phyloP scores from a whole-genome alignment of 2,113 vertebrate species.

The Saccopteryx leptura region DNA sequence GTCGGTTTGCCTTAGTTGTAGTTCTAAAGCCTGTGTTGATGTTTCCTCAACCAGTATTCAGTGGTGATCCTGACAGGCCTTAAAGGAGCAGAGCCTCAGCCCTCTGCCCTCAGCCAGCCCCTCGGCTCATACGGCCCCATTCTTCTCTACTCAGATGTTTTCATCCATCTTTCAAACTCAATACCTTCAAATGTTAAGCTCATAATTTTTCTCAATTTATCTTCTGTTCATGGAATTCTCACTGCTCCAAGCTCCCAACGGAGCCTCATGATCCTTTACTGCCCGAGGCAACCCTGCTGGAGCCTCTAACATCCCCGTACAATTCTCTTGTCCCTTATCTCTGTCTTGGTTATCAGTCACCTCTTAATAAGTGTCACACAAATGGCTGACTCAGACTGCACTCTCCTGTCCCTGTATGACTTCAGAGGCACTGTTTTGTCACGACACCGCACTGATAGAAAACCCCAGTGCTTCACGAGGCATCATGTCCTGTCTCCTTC shows the following conservation, averaged over 20 bases:
- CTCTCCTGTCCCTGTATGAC: not conserved
- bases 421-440: not conserved
- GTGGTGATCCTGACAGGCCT: too few species aligned
- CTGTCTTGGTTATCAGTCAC: not conserved
- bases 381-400: not conserved
- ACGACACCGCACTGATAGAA: not conserved
- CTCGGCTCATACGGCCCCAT: not conserved
- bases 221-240: not conserved
- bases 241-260: not conserved
- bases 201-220: not conserved
- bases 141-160: not conserved
- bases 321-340: not conserved
- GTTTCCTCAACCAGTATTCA: conserved; percentile 82
- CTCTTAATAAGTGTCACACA: not conserved
- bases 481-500: not conserved
- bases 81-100: too few species aligned
- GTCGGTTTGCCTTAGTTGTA: conserved; percentile 76
- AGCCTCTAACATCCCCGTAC: not conserved
- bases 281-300: not conserved
- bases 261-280: not conserved
- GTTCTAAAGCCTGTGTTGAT: conserved; percentile 81
- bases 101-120: not conserved
- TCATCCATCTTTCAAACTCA: not conserved
- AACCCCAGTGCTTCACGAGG: not conserved
- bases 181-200: not conserved